Percentiles rank a stretch among this genome's conserved stretches.
Evolutionary conservation across 2,888 invertebrate species (phyloP).

Genomic region (Ophion ventricosus): DNA sequence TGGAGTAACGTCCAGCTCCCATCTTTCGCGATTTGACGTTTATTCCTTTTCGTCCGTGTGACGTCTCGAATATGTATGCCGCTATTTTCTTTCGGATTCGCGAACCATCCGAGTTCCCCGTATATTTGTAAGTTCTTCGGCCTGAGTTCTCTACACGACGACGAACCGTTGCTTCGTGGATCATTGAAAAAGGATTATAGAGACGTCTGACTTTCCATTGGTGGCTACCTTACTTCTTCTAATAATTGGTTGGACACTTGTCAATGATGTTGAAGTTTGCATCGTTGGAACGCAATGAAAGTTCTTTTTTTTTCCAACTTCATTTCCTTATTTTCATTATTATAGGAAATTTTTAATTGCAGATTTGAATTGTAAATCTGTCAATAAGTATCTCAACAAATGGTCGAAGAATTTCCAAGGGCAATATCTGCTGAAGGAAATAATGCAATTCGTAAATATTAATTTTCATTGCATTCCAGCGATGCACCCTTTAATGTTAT

Average conservation of each 20-base stretch:
- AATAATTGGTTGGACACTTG: neutral
- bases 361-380: too few relatives aligned
- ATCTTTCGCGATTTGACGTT: slow-evolving; percentile 37
- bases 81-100: slow-evolving; percentile 42
- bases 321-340: too few relatives aligned
- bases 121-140: slow-evolving; percentile 47
- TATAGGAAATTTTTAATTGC: too few relatives aligned
- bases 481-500: too few relatives aligned
- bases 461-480: too few relatives aligned
- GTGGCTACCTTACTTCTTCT: neutral
- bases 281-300: too few relatives aligned
- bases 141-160: slow-evolving; percentile 54
- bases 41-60: slow-evolving; percentile 12
- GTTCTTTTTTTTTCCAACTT: too few relatives aligned
- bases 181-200: slow-evolving; percentile 23
- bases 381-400: too few relatives aligned
- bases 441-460: too few relatives aligned
- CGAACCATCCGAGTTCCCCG: slow-evolving; percentile 45
- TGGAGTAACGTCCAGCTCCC: slow-evolving; percentile 49
- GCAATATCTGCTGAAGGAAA: too few relatives aligned
- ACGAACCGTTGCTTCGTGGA: slow-evolving; percentile 45
- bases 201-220: neutral
- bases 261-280: too few relatives aligned
- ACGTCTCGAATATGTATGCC: slow-evolving; percentile 36
- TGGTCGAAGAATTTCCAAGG: too few relatives aligned